phyloP scores from a whole-genome alignment of 2,113 vertebrate species.

The Picathartes gymnocephalus region DNA sequence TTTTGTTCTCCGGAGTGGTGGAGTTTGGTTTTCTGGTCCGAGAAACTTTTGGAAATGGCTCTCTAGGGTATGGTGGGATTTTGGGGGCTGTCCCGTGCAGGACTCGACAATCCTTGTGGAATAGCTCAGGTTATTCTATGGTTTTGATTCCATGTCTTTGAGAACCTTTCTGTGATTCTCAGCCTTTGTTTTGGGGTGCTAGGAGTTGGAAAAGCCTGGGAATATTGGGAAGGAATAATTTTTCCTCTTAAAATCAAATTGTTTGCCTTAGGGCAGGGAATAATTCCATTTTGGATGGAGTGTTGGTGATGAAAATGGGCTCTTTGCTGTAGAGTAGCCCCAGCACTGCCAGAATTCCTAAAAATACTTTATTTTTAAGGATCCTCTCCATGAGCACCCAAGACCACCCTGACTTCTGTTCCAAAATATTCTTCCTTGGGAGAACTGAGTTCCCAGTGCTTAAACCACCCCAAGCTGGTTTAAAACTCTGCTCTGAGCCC shows the following conservation, averaged over 20 bases:
- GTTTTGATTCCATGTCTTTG: background rate
- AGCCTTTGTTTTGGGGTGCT: background rate
- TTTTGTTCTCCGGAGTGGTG: background rate
- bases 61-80: background rate
- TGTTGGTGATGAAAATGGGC: accelerated
- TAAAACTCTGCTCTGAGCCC: background rate
- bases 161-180: background rate
- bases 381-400: background rate
- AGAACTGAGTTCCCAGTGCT: accelerated
- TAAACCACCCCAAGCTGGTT: background rate
- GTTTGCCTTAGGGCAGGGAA: background rate
- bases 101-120: background rate
- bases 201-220: background rate
- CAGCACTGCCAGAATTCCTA: background rate
- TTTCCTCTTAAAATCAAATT: background rate
- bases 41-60: background rate
- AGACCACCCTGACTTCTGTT: background rate
- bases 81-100: accelerated
- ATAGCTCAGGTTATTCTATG: background rate
- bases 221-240: background rate
- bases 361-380: background rate
- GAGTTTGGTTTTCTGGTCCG: background rate
- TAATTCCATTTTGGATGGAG: background rate
- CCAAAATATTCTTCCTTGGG: background rate
- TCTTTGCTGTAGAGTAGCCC: background rate